Evolutionary conservation across 2,797 vertebrate species (phyloP).

Genomic region (Falco berigora): DNA sequence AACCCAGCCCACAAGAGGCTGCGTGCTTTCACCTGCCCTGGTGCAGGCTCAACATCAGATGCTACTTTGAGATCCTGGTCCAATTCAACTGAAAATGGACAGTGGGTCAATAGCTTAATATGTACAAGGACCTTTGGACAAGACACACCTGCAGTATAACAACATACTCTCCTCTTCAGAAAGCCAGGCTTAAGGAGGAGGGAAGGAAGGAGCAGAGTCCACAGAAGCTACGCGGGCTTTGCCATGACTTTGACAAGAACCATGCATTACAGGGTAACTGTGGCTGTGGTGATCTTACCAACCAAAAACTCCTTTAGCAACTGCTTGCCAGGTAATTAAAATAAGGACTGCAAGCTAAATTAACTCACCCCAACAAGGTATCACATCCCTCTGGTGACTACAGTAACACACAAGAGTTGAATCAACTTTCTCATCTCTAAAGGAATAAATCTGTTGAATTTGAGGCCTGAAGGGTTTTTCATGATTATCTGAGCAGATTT

Average conservation of each 20-base stretch:
- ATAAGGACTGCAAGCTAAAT: not conserved
- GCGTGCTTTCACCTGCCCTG: not conserved
- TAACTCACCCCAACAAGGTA: not conserved
- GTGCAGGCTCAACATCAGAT: not conserved
- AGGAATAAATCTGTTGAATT: not conserved
- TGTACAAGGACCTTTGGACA: not conserved
- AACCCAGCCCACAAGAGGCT: not conserved
- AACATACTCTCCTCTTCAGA: not conserved
- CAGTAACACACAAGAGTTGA: not conserved
- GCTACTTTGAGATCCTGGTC: not conserved
- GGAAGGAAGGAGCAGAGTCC: not conserved
- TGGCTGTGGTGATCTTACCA: not conserved
- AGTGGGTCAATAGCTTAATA: not conserved
- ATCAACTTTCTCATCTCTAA: not conserved
- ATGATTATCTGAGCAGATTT: not conserved
- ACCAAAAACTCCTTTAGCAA: slow-evolving; percentile 32
- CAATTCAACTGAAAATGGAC: not conserved
- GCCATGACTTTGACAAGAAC: not conserved
- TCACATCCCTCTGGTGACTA: not conserved
- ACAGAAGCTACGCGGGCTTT: not conserved
- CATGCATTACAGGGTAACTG: not conserved
- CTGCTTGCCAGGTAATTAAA: not conserved
- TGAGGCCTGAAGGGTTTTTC: not conserved
- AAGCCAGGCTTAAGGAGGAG: not conserved
- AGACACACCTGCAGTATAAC: not conserved